These are phyloP conservation scores for Sialis fuliginosa DNA, from an alignment of 2,888 invertebrate genomes.

Conservation along the genomic window DNA sequence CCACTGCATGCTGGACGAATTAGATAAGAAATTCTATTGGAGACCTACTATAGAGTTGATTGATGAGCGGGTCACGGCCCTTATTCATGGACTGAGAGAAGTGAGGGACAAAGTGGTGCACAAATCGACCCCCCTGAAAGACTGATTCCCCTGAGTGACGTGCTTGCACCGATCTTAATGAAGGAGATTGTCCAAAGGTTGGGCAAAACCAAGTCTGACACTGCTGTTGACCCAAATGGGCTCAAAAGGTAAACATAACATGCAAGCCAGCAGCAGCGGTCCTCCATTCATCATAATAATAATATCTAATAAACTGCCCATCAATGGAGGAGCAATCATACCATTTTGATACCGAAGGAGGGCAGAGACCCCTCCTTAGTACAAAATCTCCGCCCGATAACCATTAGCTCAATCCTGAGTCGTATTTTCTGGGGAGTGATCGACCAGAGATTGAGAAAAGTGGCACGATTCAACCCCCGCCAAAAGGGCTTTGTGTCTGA, in stretches of 20 bases:
- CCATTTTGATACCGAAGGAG: constrained; percentile 11
- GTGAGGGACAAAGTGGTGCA: not conserved
- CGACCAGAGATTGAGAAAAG: constrained; percentile 6
- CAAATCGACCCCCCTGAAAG: not conserved
- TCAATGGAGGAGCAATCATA: constrained; percentile 10
- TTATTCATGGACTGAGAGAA: not conserved
- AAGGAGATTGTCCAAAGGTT: not conserved
- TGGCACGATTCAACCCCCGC: constrained; percentile 2
- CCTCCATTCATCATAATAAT: not conserved
- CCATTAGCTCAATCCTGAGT: constrained; percentile 10
- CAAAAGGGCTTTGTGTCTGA: constrained; percentile 12
- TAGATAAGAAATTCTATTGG: not conserved
- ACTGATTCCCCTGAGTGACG: not conserved
- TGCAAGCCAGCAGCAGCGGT: not conserved
- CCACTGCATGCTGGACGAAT: not conserved
- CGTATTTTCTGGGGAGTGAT: constrained; percentile 10
- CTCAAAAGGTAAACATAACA: not conserved
- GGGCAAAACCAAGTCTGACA: not conserved
- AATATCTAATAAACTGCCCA: constrained; percentile 1
- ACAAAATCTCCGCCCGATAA: constrained; percentile 12
- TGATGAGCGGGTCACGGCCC: not conserved
- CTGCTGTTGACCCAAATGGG: not conserved
- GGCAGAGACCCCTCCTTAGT: constrained; percentile 9
- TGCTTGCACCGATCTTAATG: not conserved
- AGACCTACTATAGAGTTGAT: not conserved